phyloP scores from a whole-genome alignment of 1,140 invertebrate species.

The Drosophila ambigua region DNA sequence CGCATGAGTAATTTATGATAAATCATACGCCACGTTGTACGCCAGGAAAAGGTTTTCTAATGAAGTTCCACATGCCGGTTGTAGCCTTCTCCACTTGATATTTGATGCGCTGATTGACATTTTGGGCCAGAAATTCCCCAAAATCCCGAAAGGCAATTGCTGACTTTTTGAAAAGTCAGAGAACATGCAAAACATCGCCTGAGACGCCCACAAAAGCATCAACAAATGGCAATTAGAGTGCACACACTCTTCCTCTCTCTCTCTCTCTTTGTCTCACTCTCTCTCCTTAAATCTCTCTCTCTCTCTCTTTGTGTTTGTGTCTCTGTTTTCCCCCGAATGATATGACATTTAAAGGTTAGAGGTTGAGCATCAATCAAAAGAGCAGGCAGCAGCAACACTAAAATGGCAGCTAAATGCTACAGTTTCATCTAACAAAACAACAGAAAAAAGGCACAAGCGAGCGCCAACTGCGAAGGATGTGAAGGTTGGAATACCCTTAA shows the following conservation, averaged over 20 bases:
- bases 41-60: neutral
- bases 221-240: slow-evolving; percentile 62
- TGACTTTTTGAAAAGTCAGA: slow-evolving; percentile 33
- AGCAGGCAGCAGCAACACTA: slow-evolving; percentile 37
- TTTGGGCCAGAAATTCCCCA: slow-evolving; percentile 23
- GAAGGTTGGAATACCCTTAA: too few species aligned
- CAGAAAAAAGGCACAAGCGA: slow-evolving; percentile 15
- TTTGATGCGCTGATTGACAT: slow-evolving; percentile 22
- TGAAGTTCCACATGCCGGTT: neutral
- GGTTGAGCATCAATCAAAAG: slow-evolving; percentile 69
- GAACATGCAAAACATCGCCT: slow-evolving; percentile 47
- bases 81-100: too few species aligned
- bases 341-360: slow-evolving; percentile 78
- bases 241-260: slow-evolving; percentile 10
- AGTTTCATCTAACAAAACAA: neutral
- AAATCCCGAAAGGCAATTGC: slow-evolving; percentile 32
- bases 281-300: neutral
- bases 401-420: slow-evolving; percentile 30
- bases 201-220: slow-evolving; percentile 44
- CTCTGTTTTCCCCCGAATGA: too few species aligned
- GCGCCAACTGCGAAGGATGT: too few species aligned
- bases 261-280: neutral
- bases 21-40: slow-evolving; percentile 43
- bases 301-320: slow-evolving; percentile 6
- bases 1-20: slow-evolving; percentile 65